phyloP scores from a whole-genome alignment of 2,797 vertebrate species.

The Ciconia nigra region DNA sequence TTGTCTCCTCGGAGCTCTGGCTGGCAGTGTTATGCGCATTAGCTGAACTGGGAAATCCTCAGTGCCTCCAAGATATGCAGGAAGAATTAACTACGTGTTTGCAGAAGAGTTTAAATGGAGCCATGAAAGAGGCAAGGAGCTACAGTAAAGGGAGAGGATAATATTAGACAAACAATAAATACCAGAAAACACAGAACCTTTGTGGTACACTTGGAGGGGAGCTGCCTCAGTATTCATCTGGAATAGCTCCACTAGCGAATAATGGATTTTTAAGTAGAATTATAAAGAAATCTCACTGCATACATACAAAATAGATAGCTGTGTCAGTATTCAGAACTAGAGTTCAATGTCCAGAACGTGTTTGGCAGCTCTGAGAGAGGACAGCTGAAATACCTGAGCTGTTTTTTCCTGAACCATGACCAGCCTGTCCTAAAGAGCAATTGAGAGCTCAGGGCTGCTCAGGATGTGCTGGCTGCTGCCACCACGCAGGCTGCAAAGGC shows the following conservation, averaged over 20 bases:
- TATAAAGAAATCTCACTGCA: neutral
- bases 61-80: neutral
- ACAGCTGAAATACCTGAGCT: neutral
- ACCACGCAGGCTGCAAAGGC: neutral
- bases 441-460: neutral
- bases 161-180: neutral
- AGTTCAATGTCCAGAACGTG: neutral
- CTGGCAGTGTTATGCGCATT: neutral
- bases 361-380: neutral
- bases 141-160: neutral
- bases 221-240: neutral
- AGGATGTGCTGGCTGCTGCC: neutral
- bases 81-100: neutral
- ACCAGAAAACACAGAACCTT: neutral
- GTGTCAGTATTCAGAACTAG: neutral
- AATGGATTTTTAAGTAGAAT: neutral
- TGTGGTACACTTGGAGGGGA: neutral
- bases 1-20: neutral
- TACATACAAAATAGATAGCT: neutral
- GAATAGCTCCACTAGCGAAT: neutral
- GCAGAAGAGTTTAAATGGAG: neutral
- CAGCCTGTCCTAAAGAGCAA: neutral
- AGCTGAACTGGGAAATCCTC: neutral
- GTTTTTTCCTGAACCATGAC: neutral
- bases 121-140: neutral